These are phyloP conservation scores for Aplodontia rufa DNA, from an alignment of 2,113 vertebrate genomes.

Conservation along the genomic window DNA sequence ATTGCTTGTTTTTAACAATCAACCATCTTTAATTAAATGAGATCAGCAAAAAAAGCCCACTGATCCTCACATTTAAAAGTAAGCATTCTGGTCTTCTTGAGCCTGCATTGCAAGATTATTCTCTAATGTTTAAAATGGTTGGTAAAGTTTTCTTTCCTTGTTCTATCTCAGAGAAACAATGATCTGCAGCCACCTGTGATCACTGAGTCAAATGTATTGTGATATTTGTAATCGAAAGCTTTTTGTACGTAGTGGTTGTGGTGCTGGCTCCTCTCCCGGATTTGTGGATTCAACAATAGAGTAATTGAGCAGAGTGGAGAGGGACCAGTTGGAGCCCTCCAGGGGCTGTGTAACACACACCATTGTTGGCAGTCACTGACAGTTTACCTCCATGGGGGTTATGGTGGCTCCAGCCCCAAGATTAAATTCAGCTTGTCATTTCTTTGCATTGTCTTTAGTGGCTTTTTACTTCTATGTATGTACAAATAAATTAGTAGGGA, in stretches of 20 bases:
- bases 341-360: not conserved
- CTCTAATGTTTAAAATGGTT: not conserved
- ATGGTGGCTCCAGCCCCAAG: not conserved
- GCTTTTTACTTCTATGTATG: not conserved
- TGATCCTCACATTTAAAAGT: not conserved
- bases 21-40: constrained; percentile 6
- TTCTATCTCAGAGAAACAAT: constrained; percentile 12
- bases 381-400: not conserved
- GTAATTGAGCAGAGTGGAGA: constrained; percentile 11
- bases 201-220: not conserved
- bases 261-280: not conserved
- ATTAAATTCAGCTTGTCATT: constrained; percentile 8
- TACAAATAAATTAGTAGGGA: not conserved
- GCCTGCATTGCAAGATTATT: constrained; percentile 26
- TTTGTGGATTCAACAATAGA: constrained; percentile 41
- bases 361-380: not conserved
- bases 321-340: not conserved
- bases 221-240: not conserved
- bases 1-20: not conserved
- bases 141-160: not conserved
- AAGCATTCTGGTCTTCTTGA: not conserved
- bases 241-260: constrained; percentile 5
- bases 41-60: not conserved
- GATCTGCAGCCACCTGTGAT: not conserved
- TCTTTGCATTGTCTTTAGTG: constrained; percentile 17